phyloP scores from a whole-genome alignment of 2,888 invertebrate genomes.

The Nephrotoma flavescens region DNA sequence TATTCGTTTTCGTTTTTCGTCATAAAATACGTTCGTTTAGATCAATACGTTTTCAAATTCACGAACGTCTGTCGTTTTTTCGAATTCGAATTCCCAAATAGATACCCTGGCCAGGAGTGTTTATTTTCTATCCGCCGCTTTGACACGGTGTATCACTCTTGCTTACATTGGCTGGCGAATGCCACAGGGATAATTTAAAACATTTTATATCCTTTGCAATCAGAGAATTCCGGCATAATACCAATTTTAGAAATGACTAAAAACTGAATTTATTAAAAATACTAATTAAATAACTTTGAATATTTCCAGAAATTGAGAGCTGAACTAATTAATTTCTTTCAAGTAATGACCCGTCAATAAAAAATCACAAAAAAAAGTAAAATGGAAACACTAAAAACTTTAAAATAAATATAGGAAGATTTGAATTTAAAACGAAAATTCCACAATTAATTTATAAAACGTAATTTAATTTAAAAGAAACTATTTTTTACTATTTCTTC shows the following conservation, averaged over 20 bases:
- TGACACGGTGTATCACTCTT: too few species aligned
- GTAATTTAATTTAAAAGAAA: background rate
- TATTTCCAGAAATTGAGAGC: constrained; percentile 1
- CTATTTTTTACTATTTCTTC: background rate
- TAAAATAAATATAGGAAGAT: background rate
- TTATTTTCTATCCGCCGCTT: too few species aligned
- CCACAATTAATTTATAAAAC: background rate
- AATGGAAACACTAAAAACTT: background rate
- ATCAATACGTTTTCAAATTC: too few species aligned
- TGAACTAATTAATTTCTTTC: background rate
- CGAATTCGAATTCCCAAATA: too few species aligned
- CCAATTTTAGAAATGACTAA: background rate
- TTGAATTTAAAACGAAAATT: background rate
- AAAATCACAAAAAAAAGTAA: background rate
- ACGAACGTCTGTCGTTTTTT: too few species aligned
- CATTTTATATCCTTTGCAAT: too few species aligned
- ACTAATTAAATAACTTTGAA: background rate
- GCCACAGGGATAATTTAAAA: too few species aligned
- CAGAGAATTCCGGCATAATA: too few species aligned
- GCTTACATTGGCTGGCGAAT: too few species aligned
- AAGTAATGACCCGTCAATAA: background rate
- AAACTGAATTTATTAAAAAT: background rate
- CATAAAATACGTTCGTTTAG: too few species aligned
- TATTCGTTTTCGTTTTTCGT: too few species aligned
- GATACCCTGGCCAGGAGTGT: too few species aligned